Base-by-base conservation (phyloP, 1,140 invertebrate species). In the Drosophila micromelanica region DNA sequence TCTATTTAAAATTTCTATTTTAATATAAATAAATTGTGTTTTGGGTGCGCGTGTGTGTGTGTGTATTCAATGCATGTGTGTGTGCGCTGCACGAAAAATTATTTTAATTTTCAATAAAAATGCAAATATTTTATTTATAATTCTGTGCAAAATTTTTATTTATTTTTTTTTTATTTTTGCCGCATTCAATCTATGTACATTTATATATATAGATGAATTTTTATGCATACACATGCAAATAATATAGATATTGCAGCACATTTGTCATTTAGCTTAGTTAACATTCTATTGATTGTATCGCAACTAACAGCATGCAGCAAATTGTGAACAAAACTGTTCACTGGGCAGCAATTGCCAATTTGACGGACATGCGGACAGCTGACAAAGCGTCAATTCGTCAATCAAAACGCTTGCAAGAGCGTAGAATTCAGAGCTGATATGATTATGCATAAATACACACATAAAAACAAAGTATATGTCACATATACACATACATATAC, bases 91-190 rank as follows among this genome's bases (percentile, higher is more conserved):
- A 67, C 27, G 32, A 46, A 30, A 67, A 67, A 73, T 73, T 73
- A 67, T 73, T 73, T 73, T 73, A 73, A 73, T 73, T 73, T 73
- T 67, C 70, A 73, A 73, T 73, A 73, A 73, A 73, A 73, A 73
- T 73, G 70, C 70, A 73, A 73, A 73, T 67, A 67, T 67, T 73
- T 73, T 72, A 67, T 73, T 67, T 73, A 67, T 73, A 60, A 73
- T 73, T 54, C 49, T 38, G 32, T 55, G 40, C 32, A 55, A 55
- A 30, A 23, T 62, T 37, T 62, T 35, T 45, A 30, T 38, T 42
- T 69, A 27, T 52, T 52, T 35, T 38, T 43, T 43, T 42, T 43
- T 15, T n/a, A n/a, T n/a, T n/a, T 52, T 54, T 60, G 49, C 46
- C 57, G 23, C 59, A 49, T 49, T 63, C 60, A 48, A 62, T 69